A percentile compares a stretch with the other conserved stretches of the same genome.
phyloP scores from a whole-genome alignment of 2,113 vertebrate genomes.

The Gobiocypris rarus region DNA sequence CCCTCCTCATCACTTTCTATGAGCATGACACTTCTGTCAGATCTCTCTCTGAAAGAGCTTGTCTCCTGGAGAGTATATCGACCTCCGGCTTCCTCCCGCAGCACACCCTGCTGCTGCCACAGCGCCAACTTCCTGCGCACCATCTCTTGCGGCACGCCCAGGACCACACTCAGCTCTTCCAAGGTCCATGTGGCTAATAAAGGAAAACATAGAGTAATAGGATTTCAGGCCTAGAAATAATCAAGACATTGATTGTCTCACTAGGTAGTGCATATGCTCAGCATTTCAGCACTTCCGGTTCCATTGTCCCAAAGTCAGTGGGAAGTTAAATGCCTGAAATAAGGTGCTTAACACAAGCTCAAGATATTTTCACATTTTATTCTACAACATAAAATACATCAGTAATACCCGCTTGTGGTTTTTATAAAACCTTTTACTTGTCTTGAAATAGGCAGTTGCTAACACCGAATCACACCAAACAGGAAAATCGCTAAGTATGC shows the following conservation, averaged over 20 bases:
- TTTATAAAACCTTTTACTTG: too few species aligned
- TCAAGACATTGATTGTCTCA: background rate
- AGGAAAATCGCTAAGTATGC: background rate
- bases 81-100: slow-evolving; percentile 85
- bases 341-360: background rate
- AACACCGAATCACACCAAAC: background rate
- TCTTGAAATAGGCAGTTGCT: background rate
- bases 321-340: background rate
- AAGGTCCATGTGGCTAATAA: slow-evolving; percentile 84
- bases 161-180: slow-evolving; percentile 86
- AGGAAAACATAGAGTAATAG: background rate
- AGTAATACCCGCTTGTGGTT: background rate
- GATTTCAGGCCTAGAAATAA: background rate
- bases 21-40: slow-evolving; percentile 85
- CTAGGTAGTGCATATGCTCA: background rate
- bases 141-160: slow-evolving; percentile 85
- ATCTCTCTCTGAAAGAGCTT: slow-evolving; percentile 84
- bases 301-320: too few species aligned
- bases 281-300: too few species aligned
- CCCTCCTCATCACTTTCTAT: slow-evolving; percentile 95
- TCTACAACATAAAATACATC: background rate
- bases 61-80: slow-evolving; percentile 89
- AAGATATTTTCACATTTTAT: background rate
- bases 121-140: slow-evolving; percentile 89
- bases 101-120: slow-evolving; percentile 97